These are phyloP conservation scores for Columba janthina DNA, from an alignment of 2,113 vertebrate genomes.

Conservation along the genomic window DNA sequence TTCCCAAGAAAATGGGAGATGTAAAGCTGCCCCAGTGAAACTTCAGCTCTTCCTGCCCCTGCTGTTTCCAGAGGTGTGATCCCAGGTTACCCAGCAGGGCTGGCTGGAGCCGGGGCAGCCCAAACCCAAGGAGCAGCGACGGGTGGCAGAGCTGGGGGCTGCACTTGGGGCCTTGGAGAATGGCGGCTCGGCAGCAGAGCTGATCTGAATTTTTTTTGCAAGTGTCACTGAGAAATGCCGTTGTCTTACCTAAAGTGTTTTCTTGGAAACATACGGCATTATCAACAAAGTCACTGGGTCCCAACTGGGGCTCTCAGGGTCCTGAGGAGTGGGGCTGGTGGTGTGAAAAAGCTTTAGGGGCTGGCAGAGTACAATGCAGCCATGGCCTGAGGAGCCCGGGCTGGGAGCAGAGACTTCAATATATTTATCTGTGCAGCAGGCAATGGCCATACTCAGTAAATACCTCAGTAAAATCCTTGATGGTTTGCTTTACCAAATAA, in stretches of 20 bases:
- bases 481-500: background rate
- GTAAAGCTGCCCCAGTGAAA: background rate
- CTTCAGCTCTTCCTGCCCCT: background rate
- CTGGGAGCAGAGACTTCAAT: accelerated
- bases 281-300: background rate
- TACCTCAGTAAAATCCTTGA: background rate
- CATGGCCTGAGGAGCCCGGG: background rate
- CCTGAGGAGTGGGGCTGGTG: background rate
- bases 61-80: background rate
- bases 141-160: background rate
- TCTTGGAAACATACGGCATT: background rate
- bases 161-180: accelerated
- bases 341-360: background rate
- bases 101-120: background rate
- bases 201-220: background rate
- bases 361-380: background rate
- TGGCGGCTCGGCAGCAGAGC: background rate
- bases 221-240: background rate
- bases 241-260: background rate
- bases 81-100: background rate
- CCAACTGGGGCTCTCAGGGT: background rate
- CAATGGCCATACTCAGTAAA: background rate
- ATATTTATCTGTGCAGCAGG: background rate
- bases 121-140: accelerated
- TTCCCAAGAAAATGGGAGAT: background rate